These are phyloP conservation scores for Parotocinclus haroldoi DNA, from an alignment of 2,797 vertebrate species.

Conservation along the genomic window DNA sequence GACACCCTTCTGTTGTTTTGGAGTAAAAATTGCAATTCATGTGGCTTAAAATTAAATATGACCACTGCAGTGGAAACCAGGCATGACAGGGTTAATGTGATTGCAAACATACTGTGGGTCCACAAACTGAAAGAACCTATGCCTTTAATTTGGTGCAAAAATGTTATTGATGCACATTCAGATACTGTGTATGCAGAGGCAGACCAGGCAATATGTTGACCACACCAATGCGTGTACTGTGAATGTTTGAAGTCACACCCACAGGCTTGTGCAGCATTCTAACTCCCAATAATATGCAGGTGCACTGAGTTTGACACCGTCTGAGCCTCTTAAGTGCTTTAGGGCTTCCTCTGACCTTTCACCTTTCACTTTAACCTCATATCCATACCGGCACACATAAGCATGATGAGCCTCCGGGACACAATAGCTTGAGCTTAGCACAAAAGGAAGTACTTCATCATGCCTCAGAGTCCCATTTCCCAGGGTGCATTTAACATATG, in stretches of 20 bases:
- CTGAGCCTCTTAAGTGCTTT: constrained; percentile 43
- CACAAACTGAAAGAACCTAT: too few species aligned
- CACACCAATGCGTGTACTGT: constrained; percentile 11
- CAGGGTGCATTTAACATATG: constrained; percentile 8
- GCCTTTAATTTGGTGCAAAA: too few species aligned
- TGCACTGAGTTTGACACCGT: constrained; percentile 37
- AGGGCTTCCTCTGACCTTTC: constrained; percentile 49
- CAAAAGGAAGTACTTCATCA: constrained; percentile 57
- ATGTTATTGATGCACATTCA: too few species aligned
- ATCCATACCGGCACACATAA: constrained; percentile 2
- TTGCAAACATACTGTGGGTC: too few species aligned
- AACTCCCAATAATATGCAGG: constrained; percentile 40
- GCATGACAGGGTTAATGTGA: too few species aligned
- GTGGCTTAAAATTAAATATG: too few species aligned
- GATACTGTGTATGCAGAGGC: neutral
- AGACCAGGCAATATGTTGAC: constrained; percentile 10
- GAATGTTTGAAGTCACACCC: constrained; percentile 16
- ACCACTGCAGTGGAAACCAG: too few species aligned
- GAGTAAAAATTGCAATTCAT: too few species aligned
- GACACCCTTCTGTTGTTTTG: too few species aligned
- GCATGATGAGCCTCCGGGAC: constrained; percentile 44
- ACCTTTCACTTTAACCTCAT: constrained; percentile 39
- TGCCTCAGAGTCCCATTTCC: constrained; percentile 23
- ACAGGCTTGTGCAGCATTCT: neutral
- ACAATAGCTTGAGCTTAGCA: constrained; percentile 31